Evolutionary conservation across 2,113 vertebrate species (phyloP), one percentile per base, ranked within the genome.

Genomic region (Chlorodrepanis virens): DNA sequence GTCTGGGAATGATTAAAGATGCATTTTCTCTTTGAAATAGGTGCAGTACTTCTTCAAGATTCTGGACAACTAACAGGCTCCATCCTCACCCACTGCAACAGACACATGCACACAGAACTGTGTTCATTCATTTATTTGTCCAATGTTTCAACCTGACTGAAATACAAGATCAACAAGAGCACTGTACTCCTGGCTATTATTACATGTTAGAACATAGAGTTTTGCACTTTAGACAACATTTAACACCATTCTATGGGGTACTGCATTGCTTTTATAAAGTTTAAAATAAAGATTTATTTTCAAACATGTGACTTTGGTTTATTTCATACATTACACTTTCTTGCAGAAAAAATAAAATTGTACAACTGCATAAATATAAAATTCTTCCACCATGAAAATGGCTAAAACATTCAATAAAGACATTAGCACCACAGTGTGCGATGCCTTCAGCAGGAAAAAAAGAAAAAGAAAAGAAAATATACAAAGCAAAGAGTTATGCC

Each of bases 311-410:
- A 99, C 99, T 99, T 99, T 99, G 99, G 99, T 99, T 98, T 99
- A 98, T 98, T 98, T 99, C 98, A 99, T 98, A 99, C 99, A 99
- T 99, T 98, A 99, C 98, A 98, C 99, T 98, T 98, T 98, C 98
- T 98, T 98, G 98, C 98, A 99, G 98, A 98, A 98, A 98, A 98
- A 99, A 99, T 98, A 98, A 99, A 99, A 99, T 99, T 99, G 98
- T 99, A 99, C 99, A 99, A 99, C 99, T 99, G 99, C 99, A 99
- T 99, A 99, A 99, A 99, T 99, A 99, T 99, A 99, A 99, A 99
- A 99, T 99, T 99, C 98, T 98, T 99, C 98, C 98, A 99, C 98
- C 99, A 99, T 99, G 99, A 99, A 99, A 99, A 99, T 99, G 99
- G 99, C 98, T 98, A 99, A 99, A 99, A 99, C 99, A 99, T 99